These are phyloP conservation scores for Tenodera sinensis DNA, from an alignment of 2,888 invertebrate species.

Conservation along the genomic window DNA sequence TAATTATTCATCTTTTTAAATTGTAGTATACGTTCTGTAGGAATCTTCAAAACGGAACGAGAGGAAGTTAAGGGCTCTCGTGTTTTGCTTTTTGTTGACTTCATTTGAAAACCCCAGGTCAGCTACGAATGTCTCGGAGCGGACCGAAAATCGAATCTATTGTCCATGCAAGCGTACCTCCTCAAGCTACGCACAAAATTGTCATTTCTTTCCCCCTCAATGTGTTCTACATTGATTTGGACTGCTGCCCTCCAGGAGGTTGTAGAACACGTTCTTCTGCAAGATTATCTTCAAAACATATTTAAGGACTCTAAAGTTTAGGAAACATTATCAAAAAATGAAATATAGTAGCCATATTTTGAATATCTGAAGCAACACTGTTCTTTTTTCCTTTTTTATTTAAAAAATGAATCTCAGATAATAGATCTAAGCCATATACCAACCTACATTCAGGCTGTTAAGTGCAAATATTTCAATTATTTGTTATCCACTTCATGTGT, in stretches of 20 bases:
- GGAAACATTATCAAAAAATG: too few relatives aligned
- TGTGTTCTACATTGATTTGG: not conserved
- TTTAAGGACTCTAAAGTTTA: too few relatives aligned
- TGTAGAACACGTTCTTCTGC: not conserved
- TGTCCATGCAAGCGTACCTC: not conserved
- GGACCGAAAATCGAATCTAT: not conserved
- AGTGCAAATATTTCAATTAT: too few relatives aligned
- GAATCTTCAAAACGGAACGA: not conserved
- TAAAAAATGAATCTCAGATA: too few relatives aligned
- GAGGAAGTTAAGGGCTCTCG: not conserved
- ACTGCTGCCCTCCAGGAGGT: not conserved
- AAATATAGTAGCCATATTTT: too few relatives aligned
- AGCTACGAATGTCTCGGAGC: not conserved
- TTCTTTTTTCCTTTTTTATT: too few relatives aligned
- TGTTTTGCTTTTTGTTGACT: not conserved
- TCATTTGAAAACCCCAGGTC: not conserved
- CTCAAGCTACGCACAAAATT: not conserved
- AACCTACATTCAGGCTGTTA: too few relatives aligned
- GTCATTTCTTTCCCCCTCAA: not conserved
- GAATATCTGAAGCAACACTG: too few relatives aligned
- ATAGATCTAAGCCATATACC: too few relatives aligned
- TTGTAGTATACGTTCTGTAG: too few relatives aligned
- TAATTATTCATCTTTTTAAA: too few relatives aligned
- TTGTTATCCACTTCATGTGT: too few relatives aligned
- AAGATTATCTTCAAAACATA: not conserved